Conservation (phyloP, 2,888 invertebrate species). For the Lissocephala sabroskyi region DNA sequence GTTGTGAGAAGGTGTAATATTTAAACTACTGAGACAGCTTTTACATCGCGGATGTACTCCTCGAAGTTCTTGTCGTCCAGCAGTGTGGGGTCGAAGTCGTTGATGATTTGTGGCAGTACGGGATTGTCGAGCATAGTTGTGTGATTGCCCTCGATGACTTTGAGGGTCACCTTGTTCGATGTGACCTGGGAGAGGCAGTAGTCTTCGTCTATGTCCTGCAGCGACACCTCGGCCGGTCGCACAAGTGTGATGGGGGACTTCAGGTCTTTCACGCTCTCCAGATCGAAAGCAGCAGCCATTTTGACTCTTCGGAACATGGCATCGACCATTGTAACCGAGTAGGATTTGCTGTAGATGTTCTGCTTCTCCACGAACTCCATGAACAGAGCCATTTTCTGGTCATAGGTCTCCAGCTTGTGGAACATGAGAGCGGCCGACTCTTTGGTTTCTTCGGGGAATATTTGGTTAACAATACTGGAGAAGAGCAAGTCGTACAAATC, state of each 20-base stretch:
- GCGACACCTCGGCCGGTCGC: conserved; percentile 77
- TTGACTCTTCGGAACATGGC: conserved; percentile 75
- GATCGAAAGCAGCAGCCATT: conserved; percentile 74
- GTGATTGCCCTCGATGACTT: conserved; percentile 83
- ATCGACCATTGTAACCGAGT: conserved; percentile 70
- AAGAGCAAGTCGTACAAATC: conserved; percentile 65
- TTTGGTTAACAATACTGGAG: conserved; percentile 53
- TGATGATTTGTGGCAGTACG: conserved; percentile 78
- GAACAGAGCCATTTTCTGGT: conserved; percentile 75
- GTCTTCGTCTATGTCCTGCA: conserved; percentile 76
- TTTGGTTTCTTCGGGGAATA: conserved; percentile 66
- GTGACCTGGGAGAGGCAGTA: conserved; percentile 78
- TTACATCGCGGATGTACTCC: conserved; percentile 56
- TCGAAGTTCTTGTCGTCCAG: conserved; percentile 66
- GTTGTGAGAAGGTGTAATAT: background rate
- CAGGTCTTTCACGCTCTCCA: conserved; percentile 67
- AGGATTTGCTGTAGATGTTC: conserved; percentile 69
- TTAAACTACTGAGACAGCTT: conserved; percentile 38
- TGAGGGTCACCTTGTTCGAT: conserved; percentile 75
- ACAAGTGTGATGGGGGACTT: conserved; percentile 77
- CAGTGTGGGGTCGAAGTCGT: conserved; percentile 70
- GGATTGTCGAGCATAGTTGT: conserved; percentile 79
- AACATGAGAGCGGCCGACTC: conserved; percentile 71
- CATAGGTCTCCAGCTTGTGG: conserved; percentile 74
- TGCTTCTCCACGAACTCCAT: conserved; percentile 72